Evolutionary conservation across 1,140 invertebrate species (phyloP).

Genomic region (Drosophila pachea): DNA sequence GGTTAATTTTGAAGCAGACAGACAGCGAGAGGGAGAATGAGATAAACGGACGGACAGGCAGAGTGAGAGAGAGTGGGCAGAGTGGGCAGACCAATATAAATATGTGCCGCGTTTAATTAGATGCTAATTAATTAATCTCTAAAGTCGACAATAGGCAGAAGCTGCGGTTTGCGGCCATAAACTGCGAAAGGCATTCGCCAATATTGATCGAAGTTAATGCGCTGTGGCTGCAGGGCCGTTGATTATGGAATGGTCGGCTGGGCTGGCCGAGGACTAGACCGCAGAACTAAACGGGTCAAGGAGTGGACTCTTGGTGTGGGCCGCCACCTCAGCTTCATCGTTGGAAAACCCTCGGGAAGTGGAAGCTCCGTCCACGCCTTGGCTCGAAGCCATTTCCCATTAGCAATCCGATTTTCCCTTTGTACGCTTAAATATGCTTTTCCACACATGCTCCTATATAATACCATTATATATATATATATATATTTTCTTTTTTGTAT

Average conservation of each 20-base stretch:
- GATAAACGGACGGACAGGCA: slow-evolving; percentile 17
- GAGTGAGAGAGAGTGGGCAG: slow-evolving; percentile 10
- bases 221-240: not conserved
- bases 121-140: slow-evolving; percentile 64
- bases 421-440: too few species aligned
- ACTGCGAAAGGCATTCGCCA: slow-evolving; percentile 16
- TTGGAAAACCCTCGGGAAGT: too few species aligned
- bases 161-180: slow-evolving; percentile 42
- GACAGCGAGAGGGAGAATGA: slow-evolving; percentile 9
- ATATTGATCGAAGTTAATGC: slow-evolving; percentile 2
- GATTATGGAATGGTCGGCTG: not conserved
- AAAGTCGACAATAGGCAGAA: slow-evolving; percentile 14
- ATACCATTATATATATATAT: too few species aligned
- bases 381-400: too few species aligned
- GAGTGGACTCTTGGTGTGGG: too few species aligned
- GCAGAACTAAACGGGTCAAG: too few species aligned
- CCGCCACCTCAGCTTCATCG: not conserved
- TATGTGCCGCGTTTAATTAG: slow-evolving; percentile 70
- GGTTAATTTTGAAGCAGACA: slow-evolving; percentile 51
- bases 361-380: too few species aligned
- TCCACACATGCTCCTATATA: too few species aligned
- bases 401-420: too few species aligned
- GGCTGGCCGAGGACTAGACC: too few species aligned
- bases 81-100: slow-evolving; percentile 40
- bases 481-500: too few species aligned